phyloP scores from a whole-genome alignment of 2,113 vertebrate species.

The Stictonetta naevosa region DNA sequence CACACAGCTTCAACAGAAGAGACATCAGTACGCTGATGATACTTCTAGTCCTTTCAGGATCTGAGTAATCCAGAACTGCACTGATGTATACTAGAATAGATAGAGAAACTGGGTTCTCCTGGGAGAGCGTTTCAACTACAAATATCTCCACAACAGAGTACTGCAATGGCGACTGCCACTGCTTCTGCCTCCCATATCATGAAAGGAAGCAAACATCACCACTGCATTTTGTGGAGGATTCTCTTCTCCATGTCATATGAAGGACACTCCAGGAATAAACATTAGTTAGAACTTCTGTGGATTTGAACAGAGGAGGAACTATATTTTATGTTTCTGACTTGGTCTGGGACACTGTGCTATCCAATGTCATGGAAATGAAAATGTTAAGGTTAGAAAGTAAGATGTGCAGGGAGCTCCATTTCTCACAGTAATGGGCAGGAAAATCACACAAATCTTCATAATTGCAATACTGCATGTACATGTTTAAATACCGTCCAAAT shows the following conservation, averaged over 20 bases:
- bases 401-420: neutral
- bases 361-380: neutral
- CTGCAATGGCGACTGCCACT: accelerated
- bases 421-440: neutral
- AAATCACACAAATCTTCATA: neutral
- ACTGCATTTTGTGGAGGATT: neutral
- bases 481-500: neutral
- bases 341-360: neutral
- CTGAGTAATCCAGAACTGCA: neutral
- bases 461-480: neutral
- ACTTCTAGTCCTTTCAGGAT: neutral
- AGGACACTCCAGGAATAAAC: neutral
- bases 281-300: neutral
- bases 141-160: neutral
- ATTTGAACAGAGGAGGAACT: neutral
- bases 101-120: neutral
- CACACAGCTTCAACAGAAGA: neutral
- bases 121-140: neutral
- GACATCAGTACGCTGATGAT: neutral
- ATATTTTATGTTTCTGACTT: neutral
- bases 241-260: neutral
- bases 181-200: neutral
- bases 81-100: neutral
- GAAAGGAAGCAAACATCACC: neutral
- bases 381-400: neutral